phyloP scores from a whole-genome alignment of 1,140 invertebrate genomes.

The Lordiphosa stackelbergi region DNA sequence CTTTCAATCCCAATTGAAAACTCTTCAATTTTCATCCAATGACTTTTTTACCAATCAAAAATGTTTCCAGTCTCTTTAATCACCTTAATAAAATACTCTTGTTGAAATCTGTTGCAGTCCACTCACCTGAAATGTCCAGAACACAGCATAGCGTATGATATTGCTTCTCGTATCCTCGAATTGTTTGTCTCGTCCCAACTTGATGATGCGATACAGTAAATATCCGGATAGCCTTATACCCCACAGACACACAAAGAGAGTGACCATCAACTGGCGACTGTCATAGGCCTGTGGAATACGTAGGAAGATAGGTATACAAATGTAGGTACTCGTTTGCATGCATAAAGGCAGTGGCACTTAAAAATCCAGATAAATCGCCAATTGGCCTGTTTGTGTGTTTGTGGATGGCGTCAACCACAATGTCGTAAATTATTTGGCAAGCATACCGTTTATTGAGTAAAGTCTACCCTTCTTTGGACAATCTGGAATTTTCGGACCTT shows the following conservation, averaged over 20 bases:
- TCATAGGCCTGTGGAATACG: constrained; percentile 85
- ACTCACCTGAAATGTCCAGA: constrained; percentile 92
- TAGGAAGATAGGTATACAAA: too few species aligned
- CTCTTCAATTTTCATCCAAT: too few species aligned
- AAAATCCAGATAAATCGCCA: constrained; percentile 12
- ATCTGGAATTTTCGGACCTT: too few species aligned
- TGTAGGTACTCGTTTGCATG: too few species aligned
- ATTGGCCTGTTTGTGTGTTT: constrained; percentile 7
- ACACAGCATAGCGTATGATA: constrained; percentile 90
- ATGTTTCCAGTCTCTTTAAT: too few species aligned
- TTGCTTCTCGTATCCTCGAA: constrained; percentile 93
- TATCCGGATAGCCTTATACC: constrained; percentile 89
- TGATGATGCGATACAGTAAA: constrained; percentile 90
- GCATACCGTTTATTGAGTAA: too few species aligned
- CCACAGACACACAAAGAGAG: constrained; percentile 91
- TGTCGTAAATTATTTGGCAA: constrained; percentile 19
- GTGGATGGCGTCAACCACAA: constrained; percentile 9
- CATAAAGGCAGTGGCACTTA: too few species aligned
- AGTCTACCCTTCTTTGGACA: too few species aligned
- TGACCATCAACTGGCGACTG: constrained; percentile 91
- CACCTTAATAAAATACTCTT: too few species aligned
- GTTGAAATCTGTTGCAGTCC: too few species aligned
- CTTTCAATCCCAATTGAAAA: too few species aligned
- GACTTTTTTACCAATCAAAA: too few species aligned
- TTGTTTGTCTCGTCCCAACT: constrained; percentile 92